Evolutionary conservation across 2,797 vertebrate genomes (phyloP).

Genomic region (Nothura maculosa): DNA sequence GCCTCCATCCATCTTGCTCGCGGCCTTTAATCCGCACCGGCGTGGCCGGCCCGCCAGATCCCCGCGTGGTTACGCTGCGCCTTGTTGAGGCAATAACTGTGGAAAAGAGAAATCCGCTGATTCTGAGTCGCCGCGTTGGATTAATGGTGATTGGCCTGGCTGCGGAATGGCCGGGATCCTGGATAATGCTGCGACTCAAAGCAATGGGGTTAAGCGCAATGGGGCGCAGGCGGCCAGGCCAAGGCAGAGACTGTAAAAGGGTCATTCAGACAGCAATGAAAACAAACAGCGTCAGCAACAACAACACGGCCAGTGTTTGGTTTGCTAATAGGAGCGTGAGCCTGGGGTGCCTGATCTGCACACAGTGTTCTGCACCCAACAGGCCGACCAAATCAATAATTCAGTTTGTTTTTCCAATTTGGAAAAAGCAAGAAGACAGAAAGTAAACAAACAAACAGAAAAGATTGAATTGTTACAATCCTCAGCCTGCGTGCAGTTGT

Average conservation of each 20-base stretch:
- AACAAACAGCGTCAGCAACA: constrained; percentile 76
- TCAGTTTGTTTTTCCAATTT: too few species aligned
- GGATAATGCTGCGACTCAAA: constrained; percentile 41
- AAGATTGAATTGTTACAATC: background rate
- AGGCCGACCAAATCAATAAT: constrained; percentile 16
- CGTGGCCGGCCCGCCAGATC: constrained; percentile 61
- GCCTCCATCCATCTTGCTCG: constrained; percentile 85
- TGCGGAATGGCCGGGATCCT: constrained; percentile 42
- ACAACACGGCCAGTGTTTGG: constrained; percentile 75
- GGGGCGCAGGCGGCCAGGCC: constrained; percentile 63
- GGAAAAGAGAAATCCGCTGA: constrained; percentile 51
- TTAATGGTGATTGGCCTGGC: constrained; percentile 34
- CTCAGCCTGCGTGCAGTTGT: background rate
- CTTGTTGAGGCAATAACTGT: constrained; percentile 59
- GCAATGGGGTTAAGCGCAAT: constrained; percentile 56
- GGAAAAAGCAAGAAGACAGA: background rate
- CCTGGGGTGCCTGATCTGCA: constrained; percentile 24
- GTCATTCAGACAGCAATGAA: constrained; percentile 71
- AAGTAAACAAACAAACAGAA: background rate
- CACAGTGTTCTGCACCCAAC: constrained; percentile 22
- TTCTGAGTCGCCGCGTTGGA: constrained; percentile 47
- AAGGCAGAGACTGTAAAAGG: constrained; percentile 65
- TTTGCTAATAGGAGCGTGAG: constrained; percentile 77
- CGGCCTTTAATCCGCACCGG: constrained; percentile 75
- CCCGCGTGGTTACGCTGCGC: constrained; percentile 39